Conservation (phyloP, 1,140 invertebrate genomes). For the Paracyclopina nana region DNA sequence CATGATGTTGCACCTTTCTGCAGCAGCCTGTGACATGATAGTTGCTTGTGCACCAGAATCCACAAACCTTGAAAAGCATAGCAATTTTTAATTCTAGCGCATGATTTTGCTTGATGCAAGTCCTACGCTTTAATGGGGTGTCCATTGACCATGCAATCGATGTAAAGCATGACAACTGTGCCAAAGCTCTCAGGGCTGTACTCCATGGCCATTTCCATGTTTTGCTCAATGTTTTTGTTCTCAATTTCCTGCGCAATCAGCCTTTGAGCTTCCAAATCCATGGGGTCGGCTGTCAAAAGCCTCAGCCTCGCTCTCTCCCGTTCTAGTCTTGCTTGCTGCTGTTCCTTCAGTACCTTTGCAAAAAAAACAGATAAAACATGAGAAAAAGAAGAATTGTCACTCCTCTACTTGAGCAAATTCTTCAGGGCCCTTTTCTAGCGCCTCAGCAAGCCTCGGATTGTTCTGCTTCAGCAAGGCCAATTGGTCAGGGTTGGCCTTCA, state of each 20-base stretch:
- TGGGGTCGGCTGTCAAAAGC: slow-evolving; percentile 81
- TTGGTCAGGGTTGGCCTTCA: slow-evolving; percentile 77
- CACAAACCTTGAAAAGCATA: too few relatives aligned
- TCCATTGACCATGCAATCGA: slow-evolving; percentile 87
- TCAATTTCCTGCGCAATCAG: slow-evolving; percentile 49
- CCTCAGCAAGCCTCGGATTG: slow-evolving; percentile 76
- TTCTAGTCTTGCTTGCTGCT: slow-evolving; percentile 51
- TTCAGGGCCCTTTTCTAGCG: slow-evolving; percentile 61
- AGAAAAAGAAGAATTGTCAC: slow-evolving; percentile 1
- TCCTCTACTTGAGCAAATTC: slow-evolving; percentile 15
- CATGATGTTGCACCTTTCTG: slow-evolving; percentile 87
- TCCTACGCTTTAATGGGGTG: slow-evolving; percentile 83
- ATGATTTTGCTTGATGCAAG: too few relatives aligned
- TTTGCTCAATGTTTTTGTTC: slow-evolving; percentile 88
- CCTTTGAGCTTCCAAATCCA: slow-evolving; percentile 78
- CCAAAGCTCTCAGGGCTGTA: slow-evolving; percentile 95
- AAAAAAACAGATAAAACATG: slow-evolving; percentile 44
- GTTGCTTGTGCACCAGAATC: slow-evolving; percentile 88
- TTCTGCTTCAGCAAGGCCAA: slow-evolving; percentile 74
- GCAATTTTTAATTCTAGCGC: too few relatives aligned
- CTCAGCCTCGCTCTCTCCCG: slow-evolving; percentile 56
- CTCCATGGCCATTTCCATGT: slow-evolving; percentile 97
- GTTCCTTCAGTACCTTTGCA: slow-evolving; percentile 53
- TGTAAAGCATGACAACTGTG: slow-evolving; percentile 90
- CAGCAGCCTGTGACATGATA: slow-evolving; percentile 59